Conservation (phyloP, 2,888 invertebrate species). For the Synergus itoensis region DNA sequence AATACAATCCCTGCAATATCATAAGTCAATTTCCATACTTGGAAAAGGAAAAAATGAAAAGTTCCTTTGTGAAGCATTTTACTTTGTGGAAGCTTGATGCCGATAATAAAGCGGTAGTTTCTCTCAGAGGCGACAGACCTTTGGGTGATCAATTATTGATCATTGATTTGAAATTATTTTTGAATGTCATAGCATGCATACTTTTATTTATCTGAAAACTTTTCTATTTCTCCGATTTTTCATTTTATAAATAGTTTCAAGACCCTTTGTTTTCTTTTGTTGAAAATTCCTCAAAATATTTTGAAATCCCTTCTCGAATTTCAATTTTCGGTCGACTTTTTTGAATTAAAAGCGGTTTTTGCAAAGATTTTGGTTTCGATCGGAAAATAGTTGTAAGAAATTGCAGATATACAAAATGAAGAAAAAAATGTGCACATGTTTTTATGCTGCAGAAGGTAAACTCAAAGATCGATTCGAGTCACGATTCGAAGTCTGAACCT, state of each 20-base stretch:
- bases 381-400: too few relatives aligned
- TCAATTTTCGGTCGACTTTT: too few relatives aligned
- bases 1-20: conserved; percentile 7
- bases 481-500: conserved; percentile 16
- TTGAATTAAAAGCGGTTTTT: too few relatives aligned
- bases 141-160: too few relatives aligned
- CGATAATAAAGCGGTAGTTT: not conserved
- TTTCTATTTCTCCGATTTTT: not conserved
- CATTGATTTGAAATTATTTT: not conserved
- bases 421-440: not conserved
- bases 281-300: too few relatives aligned
- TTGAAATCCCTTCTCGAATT: too few relatives aligned
- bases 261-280: too few relatives aligned
- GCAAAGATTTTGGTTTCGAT: too few relatives aligned
- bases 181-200: not conserved
- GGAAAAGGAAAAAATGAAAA: not conserved
- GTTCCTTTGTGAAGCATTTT: not conserved
- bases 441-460: not conserved
- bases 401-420: too few relatives aligned
- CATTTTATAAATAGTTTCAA: not conserved
- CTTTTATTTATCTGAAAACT: not conserved
- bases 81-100: not conserved
- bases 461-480: conserved; percentile 20
- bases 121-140: too few relatives aligned
- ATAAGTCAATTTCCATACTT: not conserved